phyloP scores from a whole-genome alignment of 2,113 vertebrate species.

The Actenoides lindsayi region DNA sequence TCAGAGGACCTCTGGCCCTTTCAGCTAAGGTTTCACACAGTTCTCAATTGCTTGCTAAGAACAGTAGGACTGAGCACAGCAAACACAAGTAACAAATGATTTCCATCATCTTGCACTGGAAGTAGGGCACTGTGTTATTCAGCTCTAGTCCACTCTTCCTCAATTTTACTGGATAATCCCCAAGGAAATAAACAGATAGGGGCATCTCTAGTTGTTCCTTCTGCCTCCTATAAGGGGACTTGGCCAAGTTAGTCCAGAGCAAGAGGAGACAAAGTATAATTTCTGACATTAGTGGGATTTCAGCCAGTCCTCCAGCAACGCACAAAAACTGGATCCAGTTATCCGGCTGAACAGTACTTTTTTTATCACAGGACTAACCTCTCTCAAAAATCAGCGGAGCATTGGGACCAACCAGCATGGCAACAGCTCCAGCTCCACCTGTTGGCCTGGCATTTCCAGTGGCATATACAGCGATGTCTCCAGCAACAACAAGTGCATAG shows the following conservation, averaged over 20 bases:
- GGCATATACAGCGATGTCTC: slow-evolving; percentile 96
- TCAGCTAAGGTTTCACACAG: not conserved
- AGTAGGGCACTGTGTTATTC: not conserved
- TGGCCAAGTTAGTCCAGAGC: not conserved
- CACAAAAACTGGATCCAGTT: not conserved
- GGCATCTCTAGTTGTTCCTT: not conserved
- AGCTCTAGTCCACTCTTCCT: not conserved
- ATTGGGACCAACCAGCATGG: slow-evolving; percentile 93
- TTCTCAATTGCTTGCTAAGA: not conserved
- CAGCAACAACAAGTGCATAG: slow-evolving; percentile 95
- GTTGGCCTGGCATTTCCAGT: slow-evolving; percentile 94
- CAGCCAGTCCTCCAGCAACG: not conserved
- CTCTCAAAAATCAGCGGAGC: slow-evolving; percentile 92
- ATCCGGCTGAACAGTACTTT: not conserved
- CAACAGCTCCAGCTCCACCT: slow-evolving; percentile 93
- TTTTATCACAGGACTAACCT: slow-evolving; percentile 79
- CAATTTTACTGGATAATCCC: not conserved
- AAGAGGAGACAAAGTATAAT: not conserved
- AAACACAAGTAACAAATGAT: not conserved
- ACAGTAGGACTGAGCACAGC: not conserved
- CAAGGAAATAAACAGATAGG: not conserved
- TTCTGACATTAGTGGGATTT: not conserved
- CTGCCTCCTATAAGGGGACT: accelerated
- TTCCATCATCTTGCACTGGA: not conserved
- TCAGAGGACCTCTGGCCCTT: not conserved